These are phyloP conservation scores for Ganaspis sp. DNA, from an alignment of 1,140 invertebrate species.

Conservation along the genomic window DNA sequence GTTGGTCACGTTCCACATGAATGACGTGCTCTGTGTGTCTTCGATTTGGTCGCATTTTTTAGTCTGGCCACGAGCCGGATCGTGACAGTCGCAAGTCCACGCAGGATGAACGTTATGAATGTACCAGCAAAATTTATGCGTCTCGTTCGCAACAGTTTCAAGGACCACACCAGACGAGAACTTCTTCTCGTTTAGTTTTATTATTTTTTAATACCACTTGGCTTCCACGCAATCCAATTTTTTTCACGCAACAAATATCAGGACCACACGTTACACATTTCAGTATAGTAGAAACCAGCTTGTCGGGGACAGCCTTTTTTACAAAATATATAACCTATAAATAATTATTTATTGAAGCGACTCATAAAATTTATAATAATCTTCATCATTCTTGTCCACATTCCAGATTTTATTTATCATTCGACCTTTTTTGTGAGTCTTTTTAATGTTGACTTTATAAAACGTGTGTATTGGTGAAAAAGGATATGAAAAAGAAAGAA, in stretches of 20 bases:
- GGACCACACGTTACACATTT: too few species aligned
- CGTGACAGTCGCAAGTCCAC: slow-evolving; percentile 44
- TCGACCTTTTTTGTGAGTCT: too few species aligned
- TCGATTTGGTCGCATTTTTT: slow-evolving; percentile 55
- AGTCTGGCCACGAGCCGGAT: slow-evolving; percentile 39
- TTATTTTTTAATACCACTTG: background rate
- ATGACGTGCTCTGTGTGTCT: slow-evolving; percentile 56
- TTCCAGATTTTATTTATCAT: too few species aligned
- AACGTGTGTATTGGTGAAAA: too few species aligned
- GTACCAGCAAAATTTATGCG: slow-evolving; percentile 16
- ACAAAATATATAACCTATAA: too few species aligned
- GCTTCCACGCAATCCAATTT: background rate
- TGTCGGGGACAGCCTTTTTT: too few species aligned
- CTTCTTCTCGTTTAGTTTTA: slow-evolving; percentile 5
- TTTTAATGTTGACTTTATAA: too few species aligned
- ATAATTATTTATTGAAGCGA: too few species aligned
- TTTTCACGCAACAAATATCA: background rate
- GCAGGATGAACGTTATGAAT: slow-evolving; percentile 46
- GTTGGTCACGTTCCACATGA: slow-evolving; percentile 70
- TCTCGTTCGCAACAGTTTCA: slow-evolving; percentile 13
- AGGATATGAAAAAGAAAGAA: too few species aligned
- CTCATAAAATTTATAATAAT: too few species aligned
- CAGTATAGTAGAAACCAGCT: too few species aligned
- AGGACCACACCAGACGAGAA: slow-evolving; percentile 17
- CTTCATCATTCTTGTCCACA: too few species aligned